Evolutionary conservation across 2,888 invertebrate species (phyloP).

Genomic region (Zhuqinia jingwanae): DNA sequence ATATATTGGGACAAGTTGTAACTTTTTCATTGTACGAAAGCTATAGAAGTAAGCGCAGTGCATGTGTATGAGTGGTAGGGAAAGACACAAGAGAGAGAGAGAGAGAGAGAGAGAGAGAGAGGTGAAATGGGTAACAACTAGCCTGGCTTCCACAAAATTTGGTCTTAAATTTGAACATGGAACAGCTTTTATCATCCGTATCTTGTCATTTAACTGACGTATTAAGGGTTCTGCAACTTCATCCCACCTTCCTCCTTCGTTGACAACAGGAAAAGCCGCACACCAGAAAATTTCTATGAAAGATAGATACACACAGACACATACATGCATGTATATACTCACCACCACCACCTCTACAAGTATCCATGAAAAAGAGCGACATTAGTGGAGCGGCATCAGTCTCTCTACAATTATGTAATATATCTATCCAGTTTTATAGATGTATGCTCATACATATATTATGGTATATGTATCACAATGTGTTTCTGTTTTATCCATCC

Average conservation of each 20-base stretch:
- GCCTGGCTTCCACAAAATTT: constrained; percentile 65
- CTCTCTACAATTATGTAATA: not conserved
- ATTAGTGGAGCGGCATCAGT: constrained; percentile 25
- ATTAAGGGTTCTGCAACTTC: constrained; percentile 73
- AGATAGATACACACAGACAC: constrained; percentile 13
- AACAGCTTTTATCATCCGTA: constrained; percentile 79
- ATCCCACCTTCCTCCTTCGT: constrained; percentile 66
- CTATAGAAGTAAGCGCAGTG: not conserved
- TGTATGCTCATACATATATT: not conserved
- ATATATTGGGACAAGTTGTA: constrained; percentile 13
- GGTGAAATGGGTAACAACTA: constrained; percentile 69
- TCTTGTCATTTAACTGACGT: constrained; percentile 74
- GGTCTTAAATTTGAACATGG: constrained; percentile 78
- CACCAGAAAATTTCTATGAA: constrained; percentile 61
- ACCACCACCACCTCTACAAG: constrained; percentile 25
- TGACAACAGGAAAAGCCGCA: constrained; percentile 72
- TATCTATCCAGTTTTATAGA: too few species aligned
- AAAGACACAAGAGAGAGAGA: constrained; percentile 5
- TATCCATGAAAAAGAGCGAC: constrained; percentile 55
- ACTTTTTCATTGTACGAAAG: constrained; percentile 39
- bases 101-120: constrained; percentile 18
- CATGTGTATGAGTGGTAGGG: constrained; percentile 18
- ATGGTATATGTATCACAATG: constrained; percentile 44
- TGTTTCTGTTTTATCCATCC: not conserved
- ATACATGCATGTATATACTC: too few species aligned